Percentiles rank a stretch among this genome's conserved stretches.
Conservation (phyloP, 1,140 invertebrate species). For the Ceratosolen solmsi region DNA sequence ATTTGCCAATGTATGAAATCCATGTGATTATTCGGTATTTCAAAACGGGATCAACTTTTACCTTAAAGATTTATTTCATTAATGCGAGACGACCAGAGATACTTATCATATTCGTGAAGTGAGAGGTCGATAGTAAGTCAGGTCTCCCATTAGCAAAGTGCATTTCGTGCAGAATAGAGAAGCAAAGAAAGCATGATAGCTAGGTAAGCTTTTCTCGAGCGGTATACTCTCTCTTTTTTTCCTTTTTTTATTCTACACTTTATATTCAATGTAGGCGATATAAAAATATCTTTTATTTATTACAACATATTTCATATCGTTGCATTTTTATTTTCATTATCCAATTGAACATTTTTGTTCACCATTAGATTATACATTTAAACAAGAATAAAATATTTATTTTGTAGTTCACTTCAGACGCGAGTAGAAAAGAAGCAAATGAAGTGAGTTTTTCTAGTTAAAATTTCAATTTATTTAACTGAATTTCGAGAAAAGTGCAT, state of each 20-base stretch:
- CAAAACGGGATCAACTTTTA: background rate
- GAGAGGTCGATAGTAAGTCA: background rate
- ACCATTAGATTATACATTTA: background rate
- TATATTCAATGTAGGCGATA: background rate
- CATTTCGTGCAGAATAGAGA: constrained; percentile 1
- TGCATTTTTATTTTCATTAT: background rate
- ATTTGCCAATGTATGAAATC: too few species aligned
- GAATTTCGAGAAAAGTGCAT: background rate
- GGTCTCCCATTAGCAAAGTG: constrained; percentile 13
- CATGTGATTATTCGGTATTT: background rate
- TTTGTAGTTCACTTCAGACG: background rate
- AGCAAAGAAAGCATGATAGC: constrained; percentile 13
- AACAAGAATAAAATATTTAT: background rate
- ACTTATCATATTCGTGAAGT: constrained; percentile 5
- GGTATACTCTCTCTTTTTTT: background rate
- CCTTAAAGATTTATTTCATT: constrained; percentile 15
- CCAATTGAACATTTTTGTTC: background rate
- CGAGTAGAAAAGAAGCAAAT: background rate
- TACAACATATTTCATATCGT: background rate
- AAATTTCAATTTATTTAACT: background rate
- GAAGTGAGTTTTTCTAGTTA: background rate
- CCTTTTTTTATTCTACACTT: background rate
- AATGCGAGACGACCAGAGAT: background rate
- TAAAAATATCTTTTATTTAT: background rate
- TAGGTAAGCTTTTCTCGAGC: constrained; percentile 17